A percentile compares a stretch with the other conserved stretches of the same genome.
Conservation (phyloP, 2,888 invertebrate species). For the Trachelus tabidus region DNA sequence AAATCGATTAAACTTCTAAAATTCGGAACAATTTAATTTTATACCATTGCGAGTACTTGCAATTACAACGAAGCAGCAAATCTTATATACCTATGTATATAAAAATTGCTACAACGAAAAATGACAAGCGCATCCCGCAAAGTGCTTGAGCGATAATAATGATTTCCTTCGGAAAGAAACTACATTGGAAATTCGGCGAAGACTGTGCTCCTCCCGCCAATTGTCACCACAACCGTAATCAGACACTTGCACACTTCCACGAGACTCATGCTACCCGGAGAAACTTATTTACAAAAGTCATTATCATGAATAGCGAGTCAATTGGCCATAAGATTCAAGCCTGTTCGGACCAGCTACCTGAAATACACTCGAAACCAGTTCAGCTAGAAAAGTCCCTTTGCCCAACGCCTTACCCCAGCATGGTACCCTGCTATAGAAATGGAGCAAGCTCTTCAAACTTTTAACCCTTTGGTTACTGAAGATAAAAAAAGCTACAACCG, state of each 20-base stretch:
- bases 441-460: slow-evolving; percentile 39
- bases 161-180: neutral
- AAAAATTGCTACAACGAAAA: neutral
- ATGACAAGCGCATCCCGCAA: neutral
- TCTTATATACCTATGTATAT: neutral
- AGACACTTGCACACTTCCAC: neutral
- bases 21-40: neutral
- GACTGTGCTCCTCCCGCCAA: neutral
- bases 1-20: neutral
- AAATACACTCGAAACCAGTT: neutral
- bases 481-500: neutral
- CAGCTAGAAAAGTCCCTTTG: neutral
- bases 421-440: slow-evolving; percentile 49
- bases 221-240: slow-evolving; percentile 11
- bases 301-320: slow-evolving; percentile 22
- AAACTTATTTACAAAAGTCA: slow-evolving; percentile 27
- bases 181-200: slow-evolving; percentile 13
- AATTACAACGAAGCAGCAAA: neutral
- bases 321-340: slow-evolving; percentile 15
- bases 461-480: slow-evolving; percentile 18
- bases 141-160: neutral
- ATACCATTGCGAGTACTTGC: neutral
- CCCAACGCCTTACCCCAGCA: slow-evolving; percentile 9
- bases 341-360: neutral
- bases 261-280: slow-evolving; percentile 24